Percentiles rank a stretch among this genome's conserved stretches.
Evolutionary conservation across 2,113 vertebrate species (phyloP).

Genomic region (Tylochromis polylepis): DNA sequence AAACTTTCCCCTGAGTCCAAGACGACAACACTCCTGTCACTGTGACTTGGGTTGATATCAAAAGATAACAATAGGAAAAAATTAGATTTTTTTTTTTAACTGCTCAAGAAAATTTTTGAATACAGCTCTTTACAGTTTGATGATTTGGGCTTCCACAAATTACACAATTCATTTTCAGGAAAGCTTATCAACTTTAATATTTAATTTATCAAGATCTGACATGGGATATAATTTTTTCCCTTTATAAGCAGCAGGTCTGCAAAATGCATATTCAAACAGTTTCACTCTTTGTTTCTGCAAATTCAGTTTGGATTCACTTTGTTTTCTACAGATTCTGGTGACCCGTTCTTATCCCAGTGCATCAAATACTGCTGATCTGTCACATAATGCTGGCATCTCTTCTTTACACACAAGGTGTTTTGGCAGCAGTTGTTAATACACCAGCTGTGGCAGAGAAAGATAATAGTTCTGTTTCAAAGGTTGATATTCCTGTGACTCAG

Average conservation of each 20-base stretch:
- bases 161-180: neutral
- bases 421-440: neutral
- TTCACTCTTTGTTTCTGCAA: neutral
- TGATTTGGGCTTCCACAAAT: neutral
- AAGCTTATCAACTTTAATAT: neutral
- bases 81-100: neutral
- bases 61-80: neutral
- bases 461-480: neutral
- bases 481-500: neutral
- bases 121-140: neutral
- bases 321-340: no score
- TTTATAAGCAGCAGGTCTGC: neutral
- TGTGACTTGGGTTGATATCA: slow-evolving; percentile 4
- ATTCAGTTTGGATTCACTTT: neutral
- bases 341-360: neutral
- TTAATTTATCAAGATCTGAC: neutral
- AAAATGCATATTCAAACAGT: neutral
- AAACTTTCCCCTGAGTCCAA: slow-evolving; percentile 20
- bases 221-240: neutral
- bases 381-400: neutral
- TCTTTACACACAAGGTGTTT: neutral
- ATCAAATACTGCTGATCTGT: neutral
- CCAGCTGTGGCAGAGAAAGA: neutral
- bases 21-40: slow-evolving; percentile 20
- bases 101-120: neutral